A percentile compares a stretch with the other conserved stretches of the same genome.
Conservation (phyloP, 2,113 vertebrate genomes). For the Megaleporinus macrocephalus region DNA sequence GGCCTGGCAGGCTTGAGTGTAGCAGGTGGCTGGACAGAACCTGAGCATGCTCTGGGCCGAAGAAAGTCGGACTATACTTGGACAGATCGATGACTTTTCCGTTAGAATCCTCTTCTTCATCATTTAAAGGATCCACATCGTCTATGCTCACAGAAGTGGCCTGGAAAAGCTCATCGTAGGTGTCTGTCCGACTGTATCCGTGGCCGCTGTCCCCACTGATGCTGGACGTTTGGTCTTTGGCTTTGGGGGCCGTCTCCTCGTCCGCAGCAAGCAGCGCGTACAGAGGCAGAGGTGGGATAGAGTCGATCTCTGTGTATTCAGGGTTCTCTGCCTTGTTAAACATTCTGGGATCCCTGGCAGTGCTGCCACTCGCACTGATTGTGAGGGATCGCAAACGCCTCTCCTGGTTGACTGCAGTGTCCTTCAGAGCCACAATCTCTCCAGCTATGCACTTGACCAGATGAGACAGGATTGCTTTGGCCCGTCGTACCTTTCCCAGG, state of each 20-base stretch:
- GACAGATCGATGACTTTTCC: constrained; percentile 92
- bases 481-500: constrained; percentile 91
- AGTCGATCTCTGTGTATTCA: constrained; percentile 95
- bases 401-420: constrained; percentile 79
- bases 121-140: constrained; percentile 78
- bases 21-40: constrained; percentile 94
- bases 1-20: constrained; percentile 93
- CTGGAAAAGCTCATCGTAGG: constrained; percentile 93
- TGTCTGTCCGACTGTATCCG: constrained; percentile 76
- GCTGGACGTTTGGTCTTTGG: constrained; percentile 79
- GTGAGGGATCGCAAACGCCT: constrained; percentile 88
- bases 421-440: constrained; percentile 90
- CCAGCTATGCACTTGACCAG: constrained; percentile 97
- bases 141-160: constrained; percentile 64
- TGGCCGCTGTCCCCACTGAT: constrained; percentile 78
- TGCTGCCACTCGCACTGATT: constrained; percentile 94
- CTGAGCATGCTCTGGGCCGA: constrained; percentile 93
- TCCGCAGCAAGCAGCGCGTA: constrained; percentile 94
- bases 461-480: constrained; percentile 96
- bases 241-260: constrained; percentile 81
- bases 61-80: constrained; percentile 90
- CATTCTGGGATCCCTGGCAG: constrained; percentile 86
- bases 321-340: constrained; percentile 86
- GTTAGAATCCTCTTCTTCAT: constrained; percentile 78
- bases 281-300: constrained; percentile 92